phyloP scores from a whole-genome alignment of 1,140 invertebrate species.

The Hycleus phaleratus region DNA sequence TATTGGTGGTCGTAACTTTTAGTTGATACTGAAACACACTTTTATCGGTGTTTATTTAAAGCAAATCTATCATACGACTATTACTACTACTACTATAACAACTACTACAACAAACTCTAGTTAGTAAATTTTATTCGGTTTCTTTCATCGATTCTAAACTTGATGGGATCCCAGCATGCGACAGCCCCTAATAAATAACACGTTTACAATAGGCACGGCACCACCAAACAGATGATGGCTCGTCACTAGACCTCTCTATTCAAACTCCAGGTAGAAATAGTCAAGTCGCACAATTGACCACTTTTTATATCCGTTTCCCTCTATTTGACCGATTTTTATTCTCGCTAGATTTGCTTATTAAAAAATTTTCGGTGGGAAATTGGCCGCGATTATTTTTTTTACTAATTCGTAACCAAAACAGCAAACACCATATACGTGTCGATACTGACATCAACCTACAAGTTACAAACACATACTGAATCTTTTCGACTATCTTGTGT shows the following conservation, averaged over 20 bases:
- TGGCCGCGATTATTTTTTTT: conserved; percentile 25
- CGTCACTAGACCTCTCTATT: too few species aligned
- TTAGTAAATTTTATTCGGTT: not conserved
- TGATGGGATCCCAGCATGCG: not conserved
- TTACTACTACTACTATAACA: too few species aligned
- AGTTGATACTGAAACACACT: conserved; percentile 18
- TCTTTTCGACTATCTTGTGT: conserved; percentile 26
- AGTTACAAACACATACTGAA: conserved; percentile 39
- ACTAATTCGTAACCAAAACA: conserved; percentile 15
- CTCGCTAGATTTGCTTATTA: too few species aligned
- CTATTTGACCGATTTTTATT: too few species aligned
- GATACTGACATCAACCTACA: conserved; percentile 32
- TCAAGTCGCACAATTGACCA: not conserved
- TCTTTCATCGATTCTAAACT: not conserved
- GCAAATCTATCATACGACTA: too few species aligned
- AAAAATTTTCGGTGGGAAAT: not conserved
- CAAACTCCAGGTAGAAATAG: too few species aligned
- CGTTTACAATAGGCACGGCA: not conserved
- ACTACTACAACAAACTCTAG: too few species aligned
- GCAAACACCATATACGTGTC: conserved; percentile 19
- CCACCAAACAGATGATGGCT: not conserved
- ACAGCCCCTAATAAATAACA: not conserved
- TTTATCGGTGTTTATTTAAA: conserved; percentile 3
- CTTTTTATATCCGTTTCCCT: not conserved
- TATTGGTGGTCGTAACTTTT: conserved; percentile 33